phyloP scores from a whole-genome alignment of 2,113 vertebrate genomes.

The Arothron firmamentum region DNA sequence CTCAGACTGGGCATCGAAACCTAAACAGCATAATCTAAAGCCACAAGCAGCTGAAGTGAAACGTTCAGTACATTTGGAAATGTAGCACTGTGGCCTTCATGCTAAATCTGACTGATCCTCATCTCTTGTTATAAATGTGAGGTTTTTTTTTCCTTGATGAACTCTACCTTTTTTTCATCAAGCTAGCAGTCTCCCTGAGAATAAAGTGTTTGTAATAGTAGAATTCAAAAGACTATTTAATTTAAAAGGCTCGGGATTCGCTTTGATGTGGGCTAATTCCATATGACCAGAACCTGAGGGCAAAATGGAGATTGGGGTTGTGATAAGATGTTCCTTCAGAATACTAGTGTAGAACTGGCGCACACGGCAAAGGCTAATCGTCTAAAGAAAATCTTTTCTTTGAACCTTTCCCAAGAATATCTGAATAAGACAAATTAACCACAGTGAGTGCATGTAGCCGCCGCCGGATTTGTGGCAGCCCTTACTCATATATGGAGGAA shows the following conservation, averaged over 20 bases:
- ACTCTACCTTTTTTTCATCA: conserved; percentile 33
- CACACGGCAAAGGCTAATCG: conserved; percentile 39
- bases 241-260: conserved; percentile 63
- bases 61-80: no score
- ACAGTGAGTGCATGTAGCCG: conserved; percentile 11
- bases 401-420: conserved; percentile 30
- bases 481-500: not conserved
- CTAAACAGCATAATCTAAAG: no score
- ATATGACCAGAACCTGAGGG: conserved; percentile 71
- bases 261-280: conserved; percentile 76
- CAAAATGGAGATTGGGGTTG: conserved; percentile 56
- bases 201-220: conserved; percentile 60
- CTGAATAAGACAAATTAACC: conserved; percentile 28
- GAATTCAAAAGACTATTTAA: conserved; percentile 67
- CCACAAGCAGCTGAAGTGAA: no score
- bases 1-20: no score
- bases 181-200: conserved; percentile 40
- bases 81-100: no score
- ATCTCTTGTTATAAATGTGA: conserved; percentile 13
- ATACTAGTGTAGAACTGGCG: conserved; percentile 30
- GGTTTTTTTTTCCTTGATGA: conserved; percentile 25
- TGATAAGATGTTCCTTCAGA: conserved; percentile 49
- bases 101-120: not conserved
- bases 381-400: conserved; percentile 47
- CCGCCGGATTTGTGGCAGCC: not conserved